Evolutionary conservation across 2,797 vertebrate species (phyloP), one percentile per base, ranked within the genome.

Genomic region (Ctenopoma kingsleyae): DNA sequence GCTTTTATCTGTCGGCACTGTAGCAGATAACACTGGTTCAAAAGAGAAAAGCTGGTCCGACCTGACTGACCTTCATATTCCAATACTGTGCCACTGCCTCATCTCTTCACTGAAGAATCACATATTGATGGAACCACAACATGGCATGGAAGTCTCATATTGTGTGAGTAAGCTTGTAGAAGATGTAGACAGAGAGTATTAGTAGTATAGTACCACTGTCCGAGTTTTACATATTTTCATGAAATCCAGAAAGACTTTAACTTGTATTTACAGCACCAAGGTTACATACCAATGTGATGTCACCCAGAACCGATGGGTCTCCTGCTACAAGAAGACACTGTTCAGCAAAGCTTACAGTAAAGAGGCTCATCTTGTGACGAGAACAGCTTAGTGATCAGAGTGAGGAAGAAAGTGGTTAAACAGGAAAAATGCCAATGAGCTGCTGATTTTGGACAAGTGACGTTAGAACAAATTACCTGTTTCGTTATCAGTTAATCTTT

Each of bases 21-120:
- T 83, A 47, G 82, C 64, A 77, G 81, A 87, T 84, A 83, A 89
- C 79, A 78, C 54, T 54, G 60, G 79, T 76, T 80, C 67, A 80
- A 81, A 78, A 71, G 56, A 79, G 51, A 74, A 82, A 83, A 73
- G 76, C 80, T 68, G 71, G 72, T 80, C 74, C 20, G 63, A 88
- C 88, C 85, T 65, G 65, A 66, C 59, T 78, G 81, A 87, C 87
- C 86, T 92, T 87, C 82, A 82, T 75, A 74, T 80, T 74, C 73
- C 78, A 76, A 69, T 70, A 64, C 50, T 30, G 58, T 66, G 61
- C 30, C 10, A 22, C 40, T 36, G 62, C 30, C 67, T 76, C 74
- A 80, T 80, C 62, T 48, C 52, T 15, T 41, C 67, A 74, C 61
- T 64, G 51, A 64, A 58, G 65, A 76, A 66, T 15, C 70, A 53